A percentile compares a stretch with the other conserved stretches of the same genome.
Conservation (phyloP, 2,888 invertebrate species). For the Onchidella celtica region DNA sequence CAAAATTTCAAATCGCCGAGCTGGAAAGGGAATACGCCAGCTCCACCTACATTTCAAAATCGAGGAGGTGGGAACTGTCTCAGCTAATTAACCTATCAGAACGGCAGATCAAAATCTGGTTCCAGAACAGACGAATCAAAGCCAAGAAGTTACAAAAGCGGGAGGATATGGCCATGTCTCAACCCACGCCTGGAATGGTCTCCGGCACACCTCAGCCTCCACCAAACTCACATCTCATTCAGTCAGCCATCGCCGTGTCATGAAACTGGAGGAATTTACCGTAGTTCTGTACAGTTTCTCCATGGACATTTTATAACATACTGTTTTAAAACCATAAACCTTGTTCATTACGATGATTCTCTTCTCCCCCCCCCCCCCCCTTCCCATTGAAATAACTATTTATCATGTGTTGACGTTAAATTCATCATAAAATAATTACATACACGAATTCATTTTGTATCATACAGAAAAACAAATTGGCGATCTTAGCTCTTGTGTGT, state of each 20-base stretch:
- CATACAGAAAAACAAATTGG: too few species aligned
- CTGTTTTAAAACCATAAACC: neutral
- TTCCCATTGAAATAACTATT: too few species aligned
- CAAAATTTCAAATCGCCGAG: constrained; percentile 97
- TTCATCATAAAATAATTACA: too few species aligned
- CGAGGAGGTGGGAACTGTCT: constrained; percentile 98
- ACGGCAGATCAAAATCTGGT: constrained; percentile 80
- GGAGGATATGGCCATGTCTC: constrained; percentile 63
- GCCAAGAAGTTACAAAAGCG: constrained; percentile 76
- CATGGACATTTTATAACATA: neutral
- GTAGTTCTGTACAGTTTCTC: constrained; percentile 14
- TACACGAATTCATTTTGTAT: too few species aligned
- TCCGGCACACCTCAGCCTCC: constrained; percentile 34
- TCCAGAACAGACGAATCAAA: constrained; percentile 79
- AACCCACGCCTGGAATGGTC: constrained; percentile 16
- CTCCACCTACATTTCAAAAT: constrained; percentile 98
- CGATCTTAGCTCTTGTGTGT: too few species aligned
- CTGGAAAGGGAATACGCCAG: constrained; percentile 98
- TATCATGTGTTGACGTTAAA: too few species aligned
- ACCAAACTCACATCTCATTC: constrained; percentile 36
- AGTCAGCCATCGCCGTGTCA: constrained; percentile 29
- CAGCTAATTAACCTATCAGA: constrained; percentile 89
- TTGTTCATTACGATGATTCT: neutral
- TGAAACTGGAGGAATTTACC: neutral
- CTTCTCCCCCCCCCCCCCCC: too few species aligned